Evolutionary conservation across 2,113 vertebrate species (phyloP).

Genomic region (Ariopsis seemanni): DNA sequence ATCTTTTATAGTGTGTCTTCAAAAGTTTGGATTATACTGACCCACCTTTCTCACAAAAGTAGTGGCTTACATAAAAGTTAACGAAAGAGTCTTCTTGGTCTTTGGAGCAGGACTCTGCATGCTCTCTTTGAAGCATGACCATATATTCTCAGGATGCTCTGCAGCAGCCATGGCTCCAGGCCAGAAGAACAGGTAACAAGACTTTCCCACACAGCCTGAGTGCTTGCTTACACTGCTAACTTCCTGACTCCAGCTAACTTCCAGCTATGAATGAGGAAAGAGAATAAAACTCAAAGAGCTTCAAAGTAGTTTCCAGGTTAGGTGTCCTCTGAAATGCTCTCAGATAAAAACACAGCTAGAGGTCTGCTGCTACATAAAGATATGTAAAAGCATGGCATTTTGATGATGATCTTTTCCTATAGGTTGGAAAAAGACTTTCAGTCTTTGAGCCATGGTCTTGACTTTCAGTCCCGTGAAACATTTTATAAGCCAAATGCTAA

Average conservation of each 20-base stretch:
- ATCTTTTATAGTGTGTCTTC: constrained; percentile 1
- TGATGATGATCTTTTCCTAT: not conserved
- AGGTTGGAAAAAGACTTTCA: not conserved
- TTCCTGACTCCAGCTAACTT: constrained; percentile 41
- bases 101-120: constrained; percentile 30
- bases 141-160: constrained; percentile 32
- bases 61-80: constrained; percentile 42
- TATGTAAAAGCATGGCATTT: not conserved
- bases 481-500: not conserved
- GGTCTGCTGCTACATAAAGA: not conserved
- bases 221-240: constrained; percentile 36
- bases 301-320: constrained; percentile 38
- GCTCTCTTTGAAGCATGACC: constrained; percentile 50
- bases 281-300: constrained; percentile 37
- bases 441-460: not conserved
- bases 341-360: constrained; percentile 26
- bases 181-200: constrained; percentile 44
- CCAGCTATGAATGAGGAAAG: constrained; percentile 31
- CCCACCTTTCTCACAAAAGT: constrained; percentile 39
- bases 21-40: constrained; percentile 31
- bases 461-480: not conserved
- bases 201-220: constrained; percentile 45
- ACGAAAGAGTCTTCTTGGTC: constrained; percentile 36
- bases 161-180: constrained; percentile 38
- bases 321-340: constrained; percentile 20